phyloP scores from a whole-genome alignment of 2,797 vertebrate species.

The Myripristis jacobus region DNA sequence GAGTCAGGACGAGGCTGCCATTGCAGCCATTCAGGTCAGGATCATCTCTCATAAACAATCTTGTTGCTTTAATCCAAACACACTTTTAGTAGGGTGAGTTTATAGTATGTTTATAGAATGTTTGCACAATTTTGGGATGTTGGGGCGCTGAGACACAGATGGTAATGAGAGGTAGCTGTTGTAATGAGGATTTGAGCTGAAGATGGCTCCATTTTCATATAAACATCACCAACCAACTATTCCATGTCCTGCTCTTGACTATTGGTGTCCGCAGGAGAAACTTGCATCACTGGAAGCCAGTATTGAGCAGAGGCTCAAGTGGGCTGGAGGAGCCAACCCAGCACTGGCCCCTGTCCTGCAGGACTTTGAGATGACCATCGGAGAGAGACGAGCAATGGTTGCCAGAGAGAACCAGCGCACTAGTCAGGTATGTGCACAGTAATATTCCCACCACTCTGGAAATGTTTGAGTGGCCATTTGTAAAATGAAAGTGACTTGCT shows the following conservation, averaged over 20 bases:
- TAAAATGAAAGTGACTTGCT: not conserved
- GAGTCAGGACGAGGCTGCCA: slow-evolving; percentile 95
- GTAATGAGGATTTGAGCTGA: too few relatives aligned
- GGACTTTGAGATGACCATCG: slow-evolving; percentile 97
- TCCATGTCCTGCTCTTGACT: slow-evolving; percentile 1
- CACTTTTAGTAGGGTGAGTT: too few relatives aligned
- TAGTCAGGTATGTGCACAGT: slow-evolving; percentile 82
- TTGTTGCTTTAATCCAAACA: not conserved
- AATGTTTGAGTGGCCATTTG: not conserved
- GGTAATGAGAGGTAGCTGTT: too few relatives aligned
- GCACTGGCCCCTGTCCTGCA: slow-evolving; percentile 94
- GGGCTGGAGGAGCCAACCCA: slow-evolving; percentile 98
- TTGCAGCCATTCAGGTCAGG: slow-evolving; percentile 90
- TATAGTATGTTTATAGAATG: too few relatives aligned
- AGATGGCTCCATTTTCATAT: too few relatives aligned
- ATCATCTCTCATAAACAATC: not conserved
- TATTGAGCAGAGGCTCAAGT: slow-evolving; percentile 98
- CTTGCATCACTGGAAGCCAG: slow-evolving; percentile 93
- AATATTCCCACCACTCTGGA: not conserved
- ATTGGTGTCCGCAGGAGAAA: slow-evolving; percentile 88
- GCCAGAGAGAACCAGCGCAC: slow-evolving; percentile 94
- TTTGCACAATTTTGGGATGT: too few relatives aligned
- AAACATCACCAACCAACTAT: too few relatives aligned
- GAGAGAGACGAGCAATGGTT: slow-evolving; percentile 92
- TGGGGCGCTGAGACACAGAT: too few relatives aligned